Conservation (phyloP, 2,888 invertebrate species). For the Caenorhabditis imperialis region DNA sequence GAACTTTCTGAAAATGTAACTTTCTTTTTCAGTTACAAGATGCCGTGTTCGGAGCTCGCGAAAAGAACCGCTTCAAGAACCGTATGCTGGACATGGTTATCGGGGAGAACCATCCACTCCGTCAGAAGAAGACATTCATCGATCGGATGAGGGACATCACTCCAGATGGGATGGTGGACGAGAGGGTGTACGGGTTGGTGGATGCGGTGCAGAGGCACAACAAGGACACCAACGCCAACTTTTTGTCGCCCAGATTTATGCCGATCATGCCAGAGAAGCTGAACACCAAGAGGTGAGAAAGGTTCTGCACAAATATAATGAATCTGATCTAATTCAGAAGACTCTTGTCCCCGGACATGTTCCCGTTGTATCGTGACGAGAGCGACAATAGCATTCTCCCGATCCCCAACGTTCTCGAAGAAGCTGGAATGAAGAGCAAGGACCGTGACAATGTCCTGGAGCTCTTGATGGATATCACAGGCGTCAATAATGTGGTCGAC, state of each 20-base stretch:
- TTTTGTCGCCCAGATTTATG: conserved; percentile 68
- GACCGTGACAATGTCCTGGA: conserved; percentile 64
- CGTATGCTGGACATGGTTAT: conserved; percentile 69
- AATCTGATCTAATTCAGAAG: conserved; percentile 45
- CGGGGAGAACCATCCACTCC: conserved; percentile 63
- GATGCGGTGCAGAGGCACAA: conserved; percentile 61
- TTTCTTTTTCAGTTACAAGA: conserved; percentile 60
- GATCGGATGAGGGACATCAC: conserved; percentile 56
- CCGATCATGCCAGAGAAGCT: conserved; percentile 65
- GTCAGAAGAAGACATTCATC: conserved; percentile 39
- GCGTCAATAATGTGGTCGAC: conserved; percentile 66
- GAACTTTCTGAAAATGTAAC: not conserved
- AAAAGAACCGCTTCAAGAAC: conserved; percentile 58
- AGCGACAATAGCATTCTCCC: conserved; percentile 60
- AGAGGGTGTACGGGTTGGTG: conserved; percentile 60
- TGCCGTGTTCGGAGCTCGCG: conserved; percentile 42
- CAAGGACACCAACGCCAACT: conserved; percentile 60
- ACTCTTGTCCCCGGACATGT: conserved; percentile 66
- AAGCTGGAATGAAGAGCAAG: conserved; percentile 51
- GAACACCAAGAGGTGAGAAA: conserved; percentile 38
- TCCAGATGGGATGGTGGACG: conserved; percentile 54
- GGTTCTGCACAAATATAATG: not conserved
- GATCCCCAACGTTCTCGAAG: conserved; percentile 63
- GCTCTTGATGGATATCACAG: conserved; percentile 69
- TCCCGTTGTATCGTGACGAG: conserved; percentile 68